These are phyloP conservation scores for Pterostichus niger DNA, from an alignment of 2,888 invertebrate genomes.

Conservation along the genomic window DNA sequence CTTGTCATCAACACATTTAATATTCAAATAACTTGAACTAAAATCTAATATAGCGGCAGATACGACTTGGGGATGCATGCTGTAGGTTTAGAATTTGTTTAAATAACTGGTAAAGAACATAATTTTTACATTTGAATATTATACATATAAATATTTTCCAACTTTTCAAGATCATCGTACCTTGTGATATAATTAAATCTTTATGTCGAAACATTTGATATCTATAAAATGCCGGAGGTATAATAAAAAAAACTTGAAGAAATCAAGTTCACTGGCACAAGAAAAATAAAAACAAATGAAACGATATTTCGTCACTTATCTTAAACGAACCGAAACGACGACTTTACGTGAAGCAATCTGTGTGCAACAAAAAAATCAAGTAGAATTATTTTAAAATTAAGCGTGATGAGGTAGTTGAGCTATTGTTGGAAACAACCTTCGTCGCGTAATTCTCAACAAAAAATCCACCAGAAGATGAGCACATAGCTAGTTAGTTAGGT, in stretches of 20 bases:
- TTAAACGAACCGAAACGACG: conserved; percentile 47
- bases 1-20: too few species aligned
- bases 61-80: too few species aligned
- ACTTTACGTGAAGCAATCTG: conserved; percentile 16
- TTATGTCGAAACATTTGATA: conserved; percentile 11
- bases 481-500: conserved; percentile 2
- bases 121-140: too few species aligned
- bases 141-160: background rate
- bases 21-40: too few species aligned
- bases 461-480: conserved; percentile 12
- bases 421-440: conserved; percentile 33
- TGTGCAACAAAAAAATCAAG: conserved; percentile 1
- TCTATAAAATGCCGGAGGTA: conserved; percentile 5
- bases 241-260: conserved; percentile 31
- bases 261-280: conserved; percentile 52
- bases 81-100: too few species aligned
- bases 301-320: conserved; percentile 41
- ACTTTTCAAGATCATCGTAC: conserved; percentile 7
- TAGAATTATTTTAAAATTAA: conserved; percentile 45
- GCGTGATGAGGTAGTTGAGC: conserved; percentile 9
- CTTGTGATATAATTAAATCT: conserved; percentile 4
- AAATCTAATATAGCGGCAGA: too few species aligned
- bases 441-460: background rate
- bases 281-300: conserved; percentile 41
- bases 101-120: too few species aligned